Percentiles rank a stretch among this genome's conserved stretches.
Evolutionary conservation across 2,113 vertebrate genomes (phyloP).

Genomic region (Etheostoma spectabile): DNA sequence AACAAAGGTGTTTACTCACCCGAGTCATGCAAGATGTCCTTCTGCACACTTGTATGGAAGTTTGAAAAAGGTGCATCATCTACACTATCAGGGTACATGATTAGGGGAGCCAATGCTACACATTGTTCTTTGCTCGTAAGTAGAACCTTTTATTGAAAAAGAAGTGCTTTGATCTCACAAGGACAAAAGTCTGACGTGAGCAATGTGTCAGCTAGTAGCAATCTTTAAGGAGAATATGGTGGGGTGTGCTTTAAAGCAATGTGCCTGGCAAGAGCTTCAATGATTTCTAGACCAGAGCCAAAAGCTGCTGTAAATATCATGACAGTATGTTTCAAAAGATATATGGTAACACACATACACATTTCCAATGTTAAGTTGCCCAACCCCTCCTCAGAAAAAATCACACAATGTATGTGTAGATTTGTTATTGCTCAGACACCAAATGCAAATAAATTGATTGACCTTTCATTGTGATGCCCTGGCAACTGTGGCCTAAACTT

Average conservation of each 20-base stretch:
- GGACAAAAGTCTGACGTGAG: neutral
- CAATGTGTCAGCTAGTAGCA: neutral
- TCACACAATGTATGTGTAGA: neutral
- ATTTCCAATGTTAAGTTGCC: neutral
- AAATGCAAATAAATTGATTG: neutral
- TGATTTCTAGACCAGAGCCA: neutral
- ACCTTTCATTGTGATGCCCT: constrained; percentile 1
- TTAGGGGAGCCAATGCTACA: neutral
- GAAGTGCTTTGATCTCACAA: neutral
- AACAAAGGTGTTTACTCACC: neutral
- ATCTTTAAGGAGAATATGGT: neutral
- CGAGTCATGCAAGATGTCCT: neutral
- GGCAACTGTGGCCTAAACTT: neutral
- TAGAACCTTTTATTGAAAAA: neutral
- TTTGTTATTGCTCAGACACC: neutral
- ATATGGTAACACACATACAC: neutral
- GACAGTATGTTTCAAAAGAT: neutral
- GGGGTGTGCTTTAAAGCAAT: neutral
- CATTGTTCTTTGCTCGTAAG: neutral
- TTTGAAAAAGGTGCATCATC: neutral
- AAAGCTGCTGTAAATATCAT: neutral
- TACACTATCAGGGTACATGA: no score
- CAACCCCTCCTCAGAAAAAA: neutral
- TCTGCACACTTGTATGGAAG: neutral
- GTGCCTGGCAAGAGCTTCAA: neutral